phyloP scores from a whole-genome alignment of 2,797 vertebrate genomes.

The Lindbergichthys nudifrons region DNA sequence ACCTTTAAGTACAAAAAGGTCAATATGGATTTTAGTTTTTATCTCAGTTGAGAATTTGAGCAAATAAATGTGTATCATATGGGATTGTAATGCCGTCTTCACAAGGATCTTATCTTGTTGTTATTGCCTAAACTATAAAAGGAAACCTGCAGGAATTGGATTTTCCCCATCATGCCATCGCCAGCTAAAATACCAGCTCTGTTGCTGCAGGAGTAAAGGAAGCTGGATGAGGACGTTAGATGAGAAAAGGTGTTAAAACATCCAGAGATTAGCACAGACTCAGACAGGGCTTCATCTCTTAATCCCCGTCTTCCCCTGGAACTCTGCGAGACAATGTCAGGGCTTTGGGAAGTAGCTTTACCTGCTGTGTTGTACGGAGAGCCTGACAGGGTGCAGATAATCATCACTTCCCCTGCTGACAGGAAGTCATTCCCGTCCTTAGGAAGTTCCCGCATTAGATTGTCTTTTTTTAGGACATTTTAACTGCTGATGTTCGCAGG shows the following conservation, averaged over 20 bases:
- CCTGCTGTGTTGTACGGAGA: conserved; percentile 21
- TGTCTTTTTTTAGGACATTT: background rate
- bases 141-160: conserved; percentile 23
- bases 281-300: conserved; percentile 31
- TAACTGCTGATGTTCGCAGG: conserved; percentile 19
- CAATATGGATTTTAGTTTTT: conserved; percentile 6
- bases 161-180: conserved; percentile 25
- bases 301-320: conserved; percentile 27
- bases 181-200: conserved; percentile 5
- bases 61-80: conserved; percentile 2
- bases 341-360: conserved; percentile 42
- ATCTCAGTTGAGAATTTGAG: conserved; percentile 10
- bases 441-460: conserved; percentile 18
- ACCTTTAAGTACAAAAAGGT: conserved; percentile 2
- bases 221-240: conserved; percentile 36
- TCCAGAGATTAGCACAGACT: conserved; percentile 41
- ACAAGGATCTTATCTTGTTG: conserved; percentile 21
- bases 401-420: conserved; percentile 56
- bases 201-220: conserved; percentile 15
- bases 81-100: background rate
- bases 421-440: conserved; percentile 54
- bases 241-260: conserved; percentile 45
- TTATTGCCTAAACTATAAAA: conserved; percentile 29
- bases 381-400: conserved; percentile 49
- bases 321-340: conserved; percentile 31